These are phyloP conservation scores for Jaculus jaculus DNA, from an alignment of 2,113 vertebrate species.

Conservation along the genomic window DNA sequence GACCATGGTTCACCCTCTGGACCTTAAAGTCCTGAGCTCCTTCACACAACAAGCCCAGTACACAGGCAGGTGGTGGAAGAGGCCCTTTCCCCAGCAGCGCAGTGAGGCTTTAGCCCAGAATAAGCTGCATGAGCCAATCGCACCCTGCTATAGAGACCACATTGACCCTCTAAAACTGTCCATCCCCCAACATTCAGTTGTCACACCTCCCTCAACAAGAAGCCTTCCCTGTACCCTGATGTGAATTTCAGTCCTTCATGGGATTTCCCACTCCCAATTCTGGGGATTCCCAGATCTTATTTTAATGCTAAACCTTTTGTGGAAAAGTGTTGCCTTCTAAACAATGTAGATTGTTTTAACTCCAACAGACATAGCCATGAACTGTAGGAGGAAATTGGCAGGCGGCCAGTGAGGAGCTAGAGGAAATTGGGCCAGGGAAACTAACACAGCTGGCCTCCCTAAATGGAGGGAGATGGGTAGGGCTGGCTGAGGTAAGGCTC, in stretches of 20 bases:
- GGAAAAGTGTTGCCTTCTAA: conserved; percentile 40
- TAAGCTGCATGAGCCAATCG: not conserved
- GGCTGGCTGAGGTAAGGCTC: not conserved
- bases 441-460: conserved; percentile 24
- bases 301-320: conserved; percentile 39
- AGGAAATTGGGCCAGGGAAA: conserved; percentile 29
- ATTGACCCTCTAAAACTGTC: not conserved
- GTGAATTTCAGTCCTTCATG: not conserved
- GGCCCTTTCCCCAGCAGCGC: too few species aligned
- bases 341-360: conserved; percentile 74
- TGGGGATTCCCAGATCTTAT: conserved; percentile 62
- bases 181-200: not conserved
- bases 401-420: conserved; percentile 54
- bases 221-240: not conserved
- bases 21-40: not conserved
- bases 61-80: not conserved
- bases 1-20: not conserved
- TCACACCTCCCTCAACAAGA: not conserved
- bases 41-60: not conserved
- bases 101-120: not conserved
- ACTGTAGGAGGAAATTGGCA: conserved; percentile 53
- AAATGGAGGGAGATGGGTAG: not conserved
- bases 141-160: not conserved
- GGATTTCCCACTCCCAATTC: not conserved
- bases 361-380: not conserved